Conservation (phyloP, 1,140 invertebrate genomes). For the Nymphalis io region DNA sequence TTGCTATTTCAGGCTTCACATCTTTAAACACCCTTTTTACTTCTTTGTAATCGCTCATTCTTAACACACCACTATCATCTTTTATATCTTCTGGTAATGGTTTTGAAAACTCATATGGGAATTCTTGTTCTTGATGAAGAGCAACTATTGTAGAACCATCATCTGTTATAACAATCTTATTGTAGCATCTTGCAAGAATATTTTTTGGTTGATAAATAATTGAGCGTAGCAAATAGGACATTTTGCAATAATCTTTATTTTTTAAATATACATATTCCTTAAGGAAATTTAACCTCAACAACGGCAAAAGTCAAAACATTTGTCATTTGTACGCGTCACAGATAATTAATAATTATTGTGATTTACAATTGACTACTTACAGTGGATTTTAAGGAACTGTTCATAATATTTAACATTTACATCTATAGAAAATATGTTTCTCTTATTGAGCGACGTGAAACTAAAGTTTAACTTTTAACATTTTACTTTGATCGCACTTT, state of each 20-base stretch:
- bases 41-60: conserved; percentile 83
- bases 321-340: neutral
- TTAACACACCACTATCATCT: conserved; percentile 81
- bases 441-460: too few species aligned
- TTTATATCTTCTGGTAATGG: conserved; percentile 83
- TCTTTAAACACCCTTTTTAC: conserved; percentile 84
- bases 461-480: too few species aligned
- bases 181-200: conserved; percentile 54
- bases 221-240: conserved; percentile 51
- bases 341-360: too few species aligned
- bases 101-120: conserved; percentile 92
- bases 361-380: too few species aligned
- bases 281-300: neutral
- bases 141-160: conserved; percentile 90
- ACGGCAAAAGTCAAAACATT: neutral
- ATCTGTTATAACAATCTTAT: conserved; percentile 84
- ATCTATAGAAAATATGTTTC: too few species aligned
- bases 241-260: conserved; percentile 28
- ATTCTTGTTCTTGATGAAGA: conserved; percentile 90
- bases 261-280: too few species aligned
- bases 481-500: too few species aligned
- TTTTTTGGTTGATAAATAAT: conserved; percentile 32
- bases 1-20: conserved; percentile 82
- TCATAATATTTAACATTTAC: too few species aligned
- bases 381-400: too few species aligned